Base-by-base conservation (phyloP, 2,113 vertebrate species). In the Dromas ardeola region DNA sequence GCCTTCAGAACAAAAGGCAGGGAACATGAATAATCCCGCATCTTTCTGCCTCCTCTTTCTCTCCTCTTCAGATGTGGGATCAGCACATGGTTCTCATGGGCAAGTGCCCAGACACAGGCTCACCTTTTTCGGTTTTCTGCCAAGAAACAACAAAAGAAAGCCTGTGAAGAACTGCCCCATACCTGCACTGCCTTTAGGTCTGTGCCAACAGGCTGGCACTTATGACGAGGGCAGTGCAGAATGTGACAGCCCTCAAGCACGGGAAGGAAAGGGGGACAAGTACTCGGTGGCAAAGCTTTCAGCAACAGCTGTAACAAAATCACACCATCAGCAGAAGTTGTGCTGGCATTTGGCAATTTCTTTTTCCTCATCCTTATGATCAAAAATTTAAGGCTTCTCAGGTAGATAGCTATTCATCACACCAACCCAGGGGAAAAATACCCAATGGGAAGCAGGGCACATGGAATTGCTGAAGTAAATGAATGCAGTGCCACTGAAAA, bases 211-310 rank as follows among this genome's bases (percentile, higher is more conserved):
- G 19, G 53, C 9, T 30, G 13, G 36, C 5, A 2, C 25, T 40
- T 8, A 11, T 3, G 34, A 22, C 2, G 6, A 80, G 45, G 20
- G 38, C 58, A 66, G 26, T 6, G 16, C 38, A 56, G 70, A 21
- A 2, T 38, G 9, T 27, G n/a, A 86, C n/a, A 55, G 32, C 26
- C 15, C 36, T 16, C 42, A 16, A n/a, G 29, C 21, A 82, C 0
- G 0, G 32, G 11, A 52, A 27, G 2, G 47, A 40, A 43, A 36
- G 0, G 1, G 34, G 43, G n/a, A 30, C n/a, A 50, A 56, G 26
- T 29, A 25, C 15, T 45, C 1, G 0, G 49, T 11, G 50, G 20
- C 40, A 92, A 77, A 71, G 52, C 32, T 49, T 77, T 58, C 56
- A 47, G 56, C 25, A 63, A 42, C 6, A 15, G 14, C 66, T 79